phyloP scores from a whole-genome alignment of 2,797 vertebrate genomes.

The Centropyge bicolor region DNA sequence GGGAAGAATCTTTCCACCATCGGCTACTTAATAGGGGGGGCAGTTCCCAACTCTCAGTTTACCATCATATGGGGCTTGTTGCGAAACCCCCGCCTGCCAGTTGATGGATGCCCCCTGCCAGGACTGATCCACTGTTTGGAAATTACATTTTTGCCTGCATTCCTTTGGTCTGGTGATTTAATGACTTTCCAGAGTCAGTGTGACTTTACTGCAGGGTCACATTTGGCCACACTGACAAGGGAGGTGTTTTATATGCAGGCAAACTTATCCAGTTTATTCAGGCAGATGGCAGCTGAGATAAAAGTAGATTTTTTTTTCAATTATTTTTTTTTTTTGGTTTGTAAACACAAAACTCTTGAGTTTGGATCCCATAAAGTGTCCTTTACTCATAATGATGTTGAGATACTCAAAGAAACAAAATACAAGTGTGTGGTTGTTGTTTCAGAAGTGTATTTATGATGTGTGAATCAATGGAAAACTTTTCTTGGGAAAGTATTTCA shows the following conservation, averaged over 20 bases:
- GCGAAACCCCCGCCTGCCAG: slow-evolving; percentile 89
- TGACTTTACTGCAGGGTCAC: slow-evolving; percentile 49
- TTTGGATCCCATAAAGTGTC: not conserved
- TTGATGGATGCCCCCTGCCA: slow-evolving; percentile 82
- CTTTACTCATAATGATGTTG: not conserved
- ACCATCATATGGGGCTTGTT: slow-evolving; percentile 89
- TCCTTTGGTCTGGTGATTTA: slow-evolving; percentile 83
- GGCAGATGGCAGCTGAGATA: slow-evolving; percentile 5
- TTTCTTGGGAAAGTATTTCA: slow-evolving; percentile 2
- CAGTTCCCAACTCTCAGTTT: slow-evolving; percentile 91
- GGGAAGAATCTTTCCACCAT: slow-evolving; percentile 92
- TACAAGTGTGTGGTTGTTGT: not conserved
- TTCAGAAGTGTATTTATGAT: not conserved
- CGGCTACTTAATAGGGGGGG: slow-evolving; percentile 96
- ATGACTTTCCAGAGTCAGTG: slow-evolving; percentile 56
- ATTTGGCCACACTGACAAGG: slow-evolving; percentile 18
- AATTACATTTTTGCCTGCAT: slow-evolving; percentile 88
- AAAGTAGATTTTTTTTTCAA: not conserved
- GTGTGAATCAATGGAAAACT: not conserved
- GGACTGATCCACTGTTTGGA: slow-evolving; percentile 80
- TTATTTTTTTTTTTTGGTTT: not conserved
- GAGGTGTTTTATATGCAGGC: slow-evolving; percentile 33
- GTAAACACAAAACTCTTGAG: not conserved
- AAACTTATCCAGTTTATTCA: slow-evolving; percentile 1
- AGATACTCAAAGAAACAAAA: not conserved